phyloP scores from a whole-genome alignment of 2,113 vertebrate species.

The Furnarius figulus region DNA sequence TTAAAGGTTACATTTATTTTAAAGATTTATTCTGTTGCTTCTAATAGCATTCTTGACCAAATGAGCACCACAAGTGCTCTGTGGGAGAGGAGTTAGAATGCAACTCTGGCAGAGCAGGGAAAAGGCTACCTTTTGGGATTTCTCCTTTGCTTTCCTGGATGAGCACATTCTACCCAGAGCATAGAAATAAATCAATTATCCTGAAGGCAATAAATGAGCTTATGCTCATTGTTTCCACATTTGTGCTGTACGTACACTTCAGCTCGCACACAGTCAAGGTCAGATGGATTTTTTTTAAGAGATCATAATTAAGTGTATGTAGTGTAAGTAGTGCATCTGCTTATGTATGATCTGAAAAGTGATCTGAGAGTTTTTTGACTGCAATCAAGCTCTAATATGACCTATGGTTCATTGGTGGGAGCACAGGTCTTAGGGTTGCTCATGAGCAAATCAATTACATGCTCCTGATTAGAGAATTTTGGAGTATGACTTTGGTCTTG shows the following conservation, averaged over 20 bases:
- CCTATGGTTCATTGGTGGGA: background rate
- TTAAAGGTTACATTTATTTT: background rate
- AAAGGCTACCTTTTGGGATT: background rate
- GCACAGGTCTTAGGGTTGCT: background rate
- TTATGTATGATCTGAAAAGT: background rate
- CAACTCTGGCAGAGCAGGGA: background rate
- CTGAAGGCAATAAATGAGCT: background rate
- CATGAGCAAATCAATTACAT: constrained; percentile 14
- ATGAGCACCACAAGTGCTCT: background rate
- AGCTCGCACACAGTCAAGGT: background rate
- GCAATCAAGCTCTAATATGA: background rate
- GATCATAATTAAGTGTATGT: background rate
- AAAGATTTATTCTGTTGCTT: background rate
- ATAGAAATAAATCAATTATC: background rate
- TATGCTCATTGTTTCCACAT: background rate
- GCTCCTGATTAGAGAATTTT: constrained; percentile 22
- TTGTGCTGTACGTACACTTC: background rate
- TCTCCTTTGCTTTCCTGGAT: background rate
- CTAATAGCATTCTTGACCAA: background rate
- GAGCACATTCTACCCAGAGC: background rate
- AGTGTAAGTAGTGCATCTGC: background rate
- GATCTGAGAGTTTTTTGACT: background rate
- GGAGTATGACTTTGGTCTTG: constrained; percentile 14
- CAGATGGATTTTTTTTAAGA: constrained; percentile 9
- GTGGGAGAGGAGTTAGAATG: background rate